A percentile compares a stretch with the other conserved stretches of the same genome.
Conservation (phyloP, 1,140 invertebrate species). For the Drosophila sulfurigaster region DNA sequence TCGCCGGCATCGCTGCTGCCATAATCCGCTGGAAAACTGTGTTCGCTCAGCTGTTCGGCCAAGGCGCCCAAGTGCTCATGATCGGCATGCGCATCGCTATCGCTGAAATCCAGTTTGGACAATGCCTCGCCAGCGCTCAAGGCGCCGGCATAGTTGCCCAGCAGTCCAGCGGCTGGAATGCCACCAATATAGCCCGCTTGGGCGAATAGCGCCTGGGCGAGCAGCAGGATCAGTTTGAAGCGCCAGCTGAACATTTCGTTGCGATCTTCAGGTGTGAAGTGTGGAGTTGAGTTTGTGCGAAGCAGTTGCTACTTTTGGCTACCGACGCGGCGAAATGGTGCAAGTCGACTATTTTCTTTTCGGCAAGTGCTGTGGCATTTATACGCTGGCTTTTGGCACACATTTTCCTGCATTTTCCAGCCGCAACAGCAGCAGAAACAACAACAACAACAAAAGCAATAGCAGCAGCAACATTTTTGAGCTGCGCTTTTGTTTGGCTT, state of each 20-base stretch:
- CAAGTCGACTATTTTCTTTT: conserved; percentile 77
- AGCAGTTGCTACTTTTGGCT: conserved; percentile 14
- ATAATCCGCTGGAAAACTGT: conserved; percentile 68
- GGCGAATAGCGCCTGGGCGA: conserved; percentile 41
- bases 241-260: conserved; percentile 53
- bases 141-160: conserved; percentile 68
- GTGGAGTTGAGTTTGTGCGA: background rate
- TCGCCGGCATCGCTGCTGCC: conserved; percentile 61
- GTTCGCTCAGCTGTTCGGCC: conserved; percentile 67
- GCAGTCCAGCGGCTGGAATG: conserved; percentile 56
- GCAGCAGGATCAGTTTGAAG: conserved; percentile 55
- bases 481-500: conserved; percentile 67
- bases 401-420: conserved; percentile 76
- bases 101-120: conserved; percentile 54
- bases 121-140: conserved; percentile 65
- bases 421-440: conserved; percentile 25
- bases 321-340: conserved; percentile 75
- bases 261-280: background rate
- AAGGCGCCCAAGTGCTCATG: conserved; percentile 52
- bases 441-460: conserved; percentile 6
- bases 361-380: conserved; percentile 59
- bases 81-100: conserved; percentile 30
- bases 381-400: conserved; percentile 62
- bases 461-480: conserved; percentile 24
- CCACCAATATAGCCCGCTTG: conserved; percentile 51